Evolutionary conservation across 1,140 invertebrate species (phyloP).

Genomic region (Rhagoletis pomonella): DNA sequence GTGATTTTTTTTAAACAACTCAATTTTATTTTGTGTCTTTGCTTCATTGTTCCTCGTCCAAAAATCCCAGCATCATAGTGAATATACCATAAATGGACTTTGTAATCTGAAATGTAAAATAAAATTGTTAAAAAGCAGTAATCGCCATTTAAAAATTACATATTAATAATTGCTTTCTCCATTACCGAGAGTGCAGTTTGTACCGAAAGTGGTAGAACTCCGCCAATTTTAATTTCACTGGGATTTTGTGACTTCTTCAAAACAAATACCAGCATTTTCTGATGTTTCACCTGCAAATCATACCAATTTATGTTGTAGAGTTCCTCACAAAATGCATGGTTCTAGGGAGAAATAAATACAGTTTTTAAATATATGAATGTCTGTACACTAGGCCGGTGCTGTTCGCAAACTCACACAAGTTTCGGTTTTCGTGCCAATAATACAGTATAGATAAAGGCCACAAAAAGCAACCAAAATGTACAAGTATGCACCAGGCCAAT

Average conservation of each 20-base stretch:
- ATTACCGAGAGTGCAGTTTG: constrained; percentile 29
- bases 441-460: constrained; percentile 61
- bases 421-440: constrained; percentile 60
- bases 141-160: background rate
- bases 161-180: background rate
- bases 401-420: constrained; percentile 59
- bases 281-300: background rate
- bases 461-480: constrained; percentile 56
- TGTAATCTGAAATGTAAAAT: constrained; percentile 21
- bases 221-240: constrained; percentile 35
- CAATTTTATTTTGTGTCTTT: background rate
- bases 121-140: background rate
- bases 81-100: constrained; percentile 40
- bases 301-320: constrained; percentile 46
- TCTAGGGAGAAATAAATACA: background rate
- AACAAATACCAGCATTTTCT: constrained; percentile 13
- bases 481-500: constrained; percentile 59
- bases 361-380: too few relatives aligned
- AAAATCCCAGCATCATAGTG: constrained; percentile 33
- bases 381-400: too few relatives aligned
- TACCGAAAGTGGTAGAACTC: constrained; percentile 33
- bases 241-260: constrained; percentile 36
- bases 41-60: background rate
- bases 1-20: too few relatives aligned
- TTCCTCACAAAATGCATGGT: background rate